phyloP scores from a whole-genome alignment of 2,888 invertebrate genomes.

The Campopleginae sp. region DNA sequence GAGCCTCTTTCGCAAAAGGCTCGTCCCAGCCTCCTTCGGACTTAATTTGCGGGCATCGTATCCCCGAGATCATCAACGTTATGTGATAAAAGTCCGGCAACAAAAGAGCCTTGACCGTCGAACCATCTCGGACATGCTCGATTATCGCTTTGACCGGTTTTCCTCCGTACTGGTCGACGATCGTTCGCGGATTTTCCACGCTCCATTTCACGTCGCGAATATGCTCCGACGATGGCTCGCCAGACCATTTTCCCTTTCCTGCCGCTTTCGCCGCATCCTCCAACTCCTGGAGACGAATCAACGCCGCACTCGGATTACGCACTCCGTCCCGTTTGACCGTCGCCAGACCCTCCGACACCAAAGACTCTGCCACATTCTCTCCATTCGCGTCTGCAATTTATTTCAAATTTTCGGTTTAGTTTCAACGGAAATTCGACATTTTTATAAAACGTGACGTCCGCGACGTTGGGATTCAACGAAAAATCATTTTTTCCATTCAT shows the following conservation, averaged over 20 bases:
- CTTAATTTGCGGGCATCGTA: slow-evolving; percentile 89
- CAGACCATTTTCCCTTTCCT: slow-evolving; percentile 93
- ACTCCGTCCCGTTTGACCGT: slow-evolving; percentile 90
- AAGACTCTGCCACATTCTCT: slow-evolving; percentile 94
- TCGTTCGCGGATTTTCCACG: slow-evolving; percentile 92
- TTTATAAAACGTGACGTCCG: too few relatives aligned
- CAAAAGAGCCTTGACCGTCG: slow-evolving; percentile 96
- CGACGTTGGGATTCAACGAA: too few relatives aligned
- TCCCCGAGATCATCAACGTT: slow-evolving; percentile 98
- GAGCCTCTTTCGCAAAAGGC: slow-evolving; percentile 95
- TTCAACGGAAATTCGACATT: too few relatives aligned
- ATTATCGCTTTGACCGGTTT: slow-evolving; percentile 97
- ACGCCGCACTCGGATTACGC: slow-evolving; percentile 88
- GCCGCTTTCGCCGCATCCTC: slow-evolving; percentile 96
- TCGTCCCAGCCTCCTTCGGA: slow-evolving; percentile 91
- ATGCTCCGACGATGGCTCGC: slow-evolving; percentile 86
- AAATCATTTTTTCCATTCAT: too few relatives aligned
- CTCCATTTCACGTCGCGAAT: slow-evolving; percentile 95
- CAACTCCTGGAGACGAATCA: slow-evolving; percentile 90
- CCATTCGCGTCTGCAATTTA: slow-evolving; percentile 84
- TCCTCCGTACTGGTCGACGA: slow-evolving; percentile 93
- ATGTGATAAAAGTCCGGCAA: slow-evolving; percentile 96
- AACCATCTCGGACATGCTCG: slow-evolving; percentile 99
- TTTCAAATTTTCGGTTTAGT: too few relatives aligned
- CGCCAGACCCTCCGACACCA: slow-evolving; percentile 95